Evolutionary conservation across 2,888 invertebrate species (phyloP).

Genomic region (Tipula vernalis): DNA sequence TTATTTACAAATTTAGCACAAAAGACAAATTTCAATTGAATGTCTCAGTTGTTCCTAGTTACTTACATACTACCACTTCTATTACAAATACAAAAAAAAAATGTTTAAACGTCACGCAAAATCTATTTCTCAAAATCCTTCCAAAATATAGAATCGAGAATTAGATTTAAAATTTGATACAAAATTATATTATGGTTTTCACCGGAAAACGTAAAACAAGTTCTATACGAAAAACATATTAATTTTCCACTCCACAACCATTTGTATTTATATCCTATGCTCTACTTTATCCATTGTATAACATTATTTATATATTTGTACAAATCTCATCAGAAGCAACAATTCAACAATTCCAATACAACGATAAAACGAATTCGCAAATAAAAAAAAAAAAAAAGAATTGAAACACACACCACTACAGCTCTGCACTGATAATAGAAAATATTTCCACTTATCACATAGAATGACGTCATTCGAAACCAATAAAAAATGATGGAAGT

Average conservation of each 20-base stretch:
- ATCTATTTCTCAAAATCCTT: too few relatives aligned
- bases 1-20: too few relatives aligned
- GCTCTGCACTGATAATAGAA: not conserved
- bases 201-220: too few relatives aligned
- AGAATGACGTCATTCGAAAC: constrained; percentile 9
- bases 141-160: too few relatives aligned
- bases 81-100: too few relatives aligned
- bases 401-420: not conserved
- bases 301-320: too few relatives aligned
- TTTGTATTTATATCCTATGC: not conserved
- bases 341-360: not conserved
- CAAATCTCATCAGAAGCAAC: not conserved
- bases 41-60: too few relatives aligned
- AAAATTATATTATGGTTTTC: too few relatives aligned
- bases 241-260: not conserved
- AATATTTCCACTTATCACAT: not conserved
- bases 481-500: not conserved
- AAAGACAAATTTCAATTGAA: too few relatives aligned
- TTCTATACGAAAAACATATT: not conserved
- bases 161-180: too few relatives aligned
- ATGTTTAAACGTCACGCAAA: too few relatives aligned
- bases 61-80: too few relatives aligned
- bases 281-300: not conserved
- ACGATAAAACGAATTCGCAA: not conserved
- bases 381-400: not conserved